Evolutionary conservation across 2,888 invertebrate species (phyloP).

Genomic region (Cetonia aurata): DNA sequence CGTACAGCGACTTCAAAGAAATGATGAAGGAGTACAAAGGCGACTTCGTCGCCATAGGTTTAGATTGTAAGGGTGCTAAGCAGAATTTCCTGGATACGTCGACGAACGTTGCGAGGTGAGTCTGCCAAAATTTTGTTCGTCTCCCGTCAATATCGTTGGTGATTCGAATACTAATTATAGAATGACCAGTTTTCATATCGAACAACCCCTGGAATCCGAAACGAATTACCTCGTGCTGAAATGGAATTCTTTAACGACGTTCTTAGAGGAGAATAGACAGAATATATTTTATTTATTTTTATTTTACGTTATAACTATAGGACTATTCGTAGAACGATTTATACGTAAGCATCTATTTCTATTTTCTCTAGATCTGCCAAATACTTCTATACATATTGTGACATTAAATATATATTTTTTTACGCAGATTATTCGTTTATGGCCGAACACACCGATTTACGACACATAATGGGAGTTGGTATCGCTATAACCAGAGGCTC

Average conservation of each 20-base stretch:
- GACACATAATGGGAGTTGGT: slow-evolving; percentile 97
- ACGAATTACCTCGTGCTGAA: slow-evolving; percentile 81
- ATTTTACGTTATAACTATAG: slow-evolving; percentile 94
- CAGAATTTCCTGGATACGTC: slow-evolving; percentile 95
- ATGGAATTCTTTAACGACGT: slow-evolving; percentile 91
- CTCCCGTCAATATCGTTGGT: too few relatives aligned
- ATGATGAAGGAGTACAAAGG: slow-evolving; percentile 98
- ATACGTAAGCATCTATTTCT: slow-evolving; percentile 81
- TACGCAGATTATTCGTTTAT: slow-evolving; percentile 90
- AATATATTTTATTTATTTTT: slow-evolving; percentile 96
- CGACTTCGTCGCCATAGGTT: slow-evolving; percentile 93
- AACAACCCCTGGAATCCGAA: slow-evolving; percentile 79
- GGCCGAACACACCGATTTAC: slow-evolving; percentile 94
- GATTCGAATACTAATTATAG: slow-evolving; percentile 65
- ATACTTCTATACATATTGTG: neutral
- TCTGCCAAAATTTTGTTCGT: neutral
- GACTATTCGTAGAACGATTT: slow-evolving; percentile 94
- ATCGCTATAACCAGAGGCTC: slow-evolving; percentile 96
- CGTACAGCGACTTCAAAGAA: slow-evolving; percentile 91
- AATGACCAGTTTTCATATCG: slow-evolving; percentile 95
- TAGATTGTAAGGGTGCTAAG: slow-evolving; percentile 95
- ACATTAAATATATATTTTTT: slow-evolving; percentile 8
- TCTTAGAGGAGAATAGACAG: slow-evolving; percentile 94
- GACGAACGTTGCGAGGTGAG: slow-evolving; percentile 86
- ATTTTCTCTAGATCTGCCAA: too few relatives aligned